A percentile compares a stretch with the other conserved stretches of the same genome.
Conservation (phyloP, 2,888 invertebrate species). For the Synergus itoensis region DNA sequence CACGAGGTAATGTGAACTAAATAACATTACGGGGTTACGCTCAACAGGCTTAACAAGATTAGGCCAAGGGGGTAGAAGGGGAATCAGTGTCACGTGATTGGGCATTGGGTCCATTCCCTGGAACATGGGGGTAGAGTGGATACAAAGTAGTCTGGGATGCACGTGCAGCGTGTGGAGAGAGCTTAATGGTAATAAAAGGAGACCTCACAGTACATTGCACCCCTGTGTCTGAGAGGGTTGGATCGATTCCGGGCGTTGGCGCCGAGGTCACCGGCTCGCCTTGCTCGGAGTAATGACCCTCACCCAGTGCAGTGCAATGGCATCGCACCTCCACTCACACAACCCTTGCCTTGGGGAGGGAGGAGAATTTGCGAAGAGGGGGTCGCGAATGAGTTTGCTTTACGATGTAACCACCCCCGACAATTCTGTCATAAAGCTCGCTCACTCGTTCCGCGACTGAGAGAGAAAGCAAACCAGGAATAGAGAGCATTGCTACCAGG, state of each 20-base stretch:
- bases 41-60: constrained; percentile 19
- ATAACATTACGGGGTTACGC: background rate
- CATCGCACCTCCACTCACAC: constrained; percentile 64
- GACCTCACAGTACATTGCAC: constrained; percentile 70
- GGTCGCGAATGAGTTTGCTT: constrained; percentile 48
- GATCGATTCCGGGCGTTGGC: constrained; percentile 78
- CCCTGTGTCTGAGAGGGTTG: constrained; percentile 68
- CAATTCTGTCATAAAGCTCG: constrained; percentile 52
- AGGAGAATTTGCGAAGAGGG: constrained; percentile 17
- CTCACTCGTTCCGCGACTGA: constrained; percentile 49
- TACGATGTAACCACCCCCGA: constrained; percentile 51
- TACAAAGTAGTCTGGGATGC: constrained; percentile 43
- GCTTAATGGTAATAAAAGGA: constrained; percentile 59
- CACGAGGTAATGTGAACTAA: background rate
- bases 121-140: background rate
- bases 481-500: constrained; percentile 40
- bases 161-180: constrained; percentile 29
- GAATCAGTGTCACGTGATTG: constrained; percentile 1
- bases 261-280: constrained; percentile 78
- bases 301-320: constrained; percentile 78
- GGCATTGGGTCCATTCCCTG: constrained; percentile 20
- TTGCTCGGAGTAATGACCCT: constrained; percentile 78
- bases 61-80: background rate
- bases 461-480: constrained; percentile 43
- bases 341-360: constrained; percentile 71